Evolutionary conservation across 2,797 vertebrate species (phyloP), one percentile per base, ranked within the genome.

Genomic region (Hapalemur alaotrensis): DNA sequence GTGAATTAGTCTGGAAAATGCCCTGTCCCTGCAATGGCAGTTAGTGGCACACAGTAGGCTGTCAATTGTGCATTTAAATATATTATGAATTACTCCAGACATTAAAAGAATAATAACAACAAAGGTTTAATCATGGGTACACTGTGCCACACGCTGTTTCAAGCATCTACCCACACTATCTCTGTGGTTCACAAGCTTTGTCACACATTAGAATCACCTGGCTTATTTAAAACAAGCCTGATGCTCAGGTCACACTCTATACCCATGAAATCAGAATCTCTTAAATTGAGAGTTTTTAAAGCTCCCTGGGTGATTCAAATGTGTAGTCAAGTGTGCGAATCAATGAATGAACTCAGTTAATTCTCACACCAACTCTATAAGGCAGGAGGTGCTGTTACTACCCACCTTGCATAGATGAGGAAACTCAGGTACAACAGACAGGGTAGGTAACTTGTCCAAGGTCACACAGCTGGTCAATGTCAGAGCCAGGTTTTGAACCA

Each of bases 81-180:
- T 20, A 50, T 43, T 25, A 30, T 59, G 18, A 80, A 50, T 79
- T 41, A 75, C 70, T 61, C 15, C 38, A 48, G 85, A 75, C 41
- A 1, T 61, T 73, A 15, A 80, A 89, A 41, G 25, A 35, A 4
- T 23, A 48, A 17, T 23, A 80, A 41, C 12, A 86, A 57, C 50
- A 65, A 52, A 69, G 1, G 0, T 15, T 25, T 85, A 48, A 69
- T 69, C 10, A 1, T 46, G 30, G 63, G 22, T 30, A 8, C 35
- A 1, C 9, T 5, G 22, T 38, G 35, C 43, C 61, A 61, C 41
- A 35, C 28, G 35, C 8, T 57, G 46, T 61, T 63, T 67, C 61
- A 59, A 69, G n/a, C 9, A 1, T 54, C 4, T 48, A 0, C 3
- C 0, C 6, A 4, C 48, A 30, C 80, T 50, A 10, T 70, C 2